Conservation (phyloP, 2,888 invertebrate species). For the Drosophila tanythrix region DNA sequence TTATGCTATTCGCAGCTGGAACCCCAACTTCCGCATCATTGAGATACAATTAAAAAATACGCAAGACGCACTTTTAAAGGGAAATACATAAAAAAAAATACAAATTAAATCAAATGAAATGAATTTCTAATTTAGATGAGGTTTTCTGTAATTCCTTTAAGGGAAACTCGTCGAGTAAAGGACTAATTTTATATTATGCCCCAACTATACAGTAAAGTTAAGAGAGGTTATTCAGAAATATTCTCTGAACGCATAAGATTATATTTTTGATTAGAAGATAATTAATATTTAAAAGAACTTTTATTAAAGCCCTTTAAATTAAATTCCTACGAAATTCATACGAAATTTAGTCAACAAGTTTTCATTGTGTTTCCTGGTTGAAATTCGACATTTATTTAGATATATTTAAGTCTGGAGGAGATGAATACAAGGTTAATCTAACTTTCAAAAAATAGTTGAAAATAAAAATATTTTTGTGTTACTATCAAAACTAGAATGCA, state of each 20-base stretch:
- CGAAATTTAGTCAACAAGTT: neutral
- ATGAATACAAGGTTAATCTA: neutral
- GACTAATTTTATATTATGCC: too few species aligned
- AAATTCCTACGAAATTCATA: neutral
- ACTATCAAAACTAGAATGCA: conserved; percentile 13
- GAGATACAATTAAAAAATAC: neutral
- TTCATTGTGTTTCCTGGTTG: neutral
- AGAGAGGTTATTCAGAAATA: too few species aligned
- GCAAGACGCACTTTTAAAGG: too few species aligned
- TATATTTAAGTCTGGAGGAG: neutral
- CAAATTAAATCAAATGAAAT: too few species aligned
- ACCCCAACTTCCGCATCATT: neutral
- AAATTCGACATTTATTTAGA: neutral
- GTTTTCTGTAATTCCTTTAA: too few species aligned
- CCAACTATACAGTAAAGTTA: too few species aligned
- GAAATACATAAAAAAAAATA: too few species aligned
- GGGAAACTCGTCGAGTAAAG: neutral
- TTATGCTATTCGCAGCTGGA: too few species aligned
- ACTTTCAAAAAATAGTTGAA: neutral
- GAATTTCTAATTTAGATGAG: too few species aligned
- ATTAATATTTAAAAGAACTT: too few species aligned
- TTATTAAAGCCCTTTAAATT: neutral
- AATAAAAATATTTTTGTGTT: neutral
- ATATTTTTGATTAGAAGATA: too few species aligned
- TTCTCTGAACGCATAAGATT: too few species aligned